phyloP scores from a whole-genome alignment of 1,140 invertebrate species.

The Drosophila novamexicana region DNA sequence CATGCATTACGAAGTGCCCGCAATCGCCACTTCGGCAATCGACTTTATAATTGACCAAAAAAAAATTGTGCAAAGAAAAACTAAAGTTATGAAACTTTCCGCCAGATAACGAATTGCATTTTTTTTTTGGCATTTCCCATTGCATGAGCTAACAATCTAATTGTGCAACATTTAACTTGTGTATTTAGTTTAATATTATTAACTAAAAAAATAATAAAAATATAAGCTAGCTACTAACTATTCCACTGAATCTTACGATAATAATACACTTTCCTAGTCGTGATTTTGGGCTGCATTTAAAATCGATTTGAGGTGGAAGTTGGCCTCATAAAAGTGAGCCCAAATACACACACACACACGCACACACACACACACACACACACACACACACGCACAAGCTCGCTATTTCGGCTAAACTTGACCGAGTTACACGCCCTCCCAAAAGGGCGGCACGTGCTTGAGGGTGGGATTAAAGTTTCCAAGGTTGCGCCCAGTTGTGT shows the following conservation, averaged over 20 bases:
- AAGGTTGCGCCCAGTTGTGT: conserved; percentile 25
- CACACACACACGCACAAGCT: background rate
- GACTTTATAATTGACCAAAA: conserved; percentile 60
- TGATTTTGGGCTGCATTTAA: conserved; percentile 5
- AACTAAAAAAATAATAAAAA: background rate
- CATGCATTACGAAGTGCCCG: conserved; percentile 53
- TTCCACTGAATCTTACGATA: background rate
- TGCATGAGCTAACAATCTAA: conserved; percentile 5
- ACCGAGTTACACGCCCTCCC: conserved; percentile 32
- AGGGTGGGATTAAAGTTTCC: conserved; percentile 25
- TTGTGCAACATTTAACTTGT: conserved; percentile 11
- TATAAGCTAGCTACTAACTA: too few species aligned
- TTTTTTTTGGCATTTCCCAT: conserved; percentile 12
- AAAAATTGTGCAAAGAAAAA: conserved; percentile 41
- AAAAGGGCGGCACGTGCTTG: background rate
- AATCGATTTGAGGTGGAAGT: conserved; percentile 31
- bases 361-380: background rate
- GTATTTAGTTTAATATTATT: too few species aligned
- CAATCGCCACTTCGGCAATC: background rate
- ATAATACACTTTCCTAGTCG: background rate
- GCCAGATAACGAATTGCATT: background rate
- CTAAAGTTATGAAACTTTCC: conserved; percentile 43
- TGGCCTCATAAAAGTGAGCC: conserved; percentile 27
- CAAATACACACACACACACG: background rate
- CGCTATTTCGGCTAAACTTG: conserved; percentile 45